Evolutionary conservation across 1,140 invertebrate species (phyloP).

Genomic region (Anadara kagoshimensis): DNA sequence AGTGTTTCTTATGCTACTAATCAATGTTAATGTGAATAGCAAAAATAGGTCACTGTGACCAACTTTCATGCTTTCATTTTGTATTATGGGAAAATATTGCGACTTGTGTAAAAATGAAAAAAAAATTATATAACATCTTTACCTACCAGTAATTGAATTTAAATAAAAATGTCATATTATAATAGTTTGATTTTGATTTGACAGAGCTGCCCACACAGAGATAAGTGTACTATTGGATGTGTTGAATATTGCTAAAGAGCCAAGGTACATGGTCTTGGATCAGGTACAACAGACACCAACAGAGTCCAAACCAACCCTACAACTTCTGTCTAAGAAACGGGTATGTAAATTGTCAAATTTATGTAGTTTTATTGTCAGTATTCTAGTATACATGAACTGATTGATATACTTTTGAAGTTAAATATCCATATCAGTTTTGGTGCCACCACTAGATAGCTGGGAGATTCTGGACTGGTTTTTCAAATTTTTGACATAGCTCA

Average conservation of each 20-base stretch:
- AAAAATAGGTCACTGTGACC: too few species aligned
- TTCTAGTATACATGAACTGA: too few species aligned
- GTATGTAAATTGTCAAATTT: conserved; percentile 61
- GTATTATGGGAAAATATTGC: too few species aligned
- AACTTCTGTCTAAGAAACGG: conserved; percentile 94
- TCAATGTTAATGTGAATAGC: too few species aligned
- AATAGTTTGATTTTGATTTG: conserved; percentile 1
- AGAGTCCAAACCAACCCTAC: conserved; percentile 89
- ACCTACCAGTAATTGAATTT: not conserved
- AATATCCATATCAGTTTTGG: too few species aligned
- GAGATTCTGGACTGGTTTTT: too few species aligned
- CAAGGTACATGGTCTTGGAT: conserved; percentile 94
- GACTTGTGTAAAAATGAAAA: not conserved
- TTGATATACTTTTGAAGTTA: too few species aligned
- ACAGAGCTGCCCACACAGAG: conserved; percentile 89
- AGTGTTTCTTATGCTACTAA: too few species aligned
- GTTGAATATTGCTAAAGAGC: conserved; percentile 92
- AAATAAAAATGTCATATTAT: not conserved
- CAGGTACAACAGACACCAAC: conserved; percentile 89
- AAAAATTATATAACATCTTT: not conserved
- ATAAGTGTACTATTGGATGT: conserved; percentile 95
- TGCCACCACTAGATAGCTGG: too few species aligned
- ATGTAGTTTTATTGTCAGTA: too few species aligned
- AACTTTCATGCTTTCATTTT: too few species aligned
- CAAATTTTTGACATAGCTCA: too few species aligned